Evolutionary conservation across 1,140 invertebrate genomes (phyloP).

Genomic region (Diachasmimorpha longicaudata): DNA sequence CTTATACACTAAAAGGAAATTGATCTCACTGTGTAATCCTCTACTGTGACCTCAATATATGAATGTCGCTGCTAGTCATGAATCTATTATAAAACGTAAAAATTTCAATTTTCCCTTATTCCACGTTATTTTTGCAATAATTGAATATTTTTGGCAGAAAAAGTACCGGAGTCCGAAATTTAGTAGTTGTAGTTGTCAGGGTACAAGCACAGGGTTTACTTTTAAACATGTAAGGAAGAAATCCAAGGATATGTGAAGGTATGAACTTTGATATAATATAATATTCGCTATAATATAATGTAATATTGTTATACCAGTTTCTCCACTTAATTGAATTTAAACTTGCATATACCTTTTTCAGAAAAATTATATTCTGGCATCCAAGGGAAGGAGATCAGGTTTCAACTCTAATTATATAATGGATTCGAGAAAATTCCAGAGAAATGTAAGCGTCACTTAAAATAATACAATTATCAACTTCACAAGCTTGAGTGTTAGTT

Average conservation of each 20-base stretch:
- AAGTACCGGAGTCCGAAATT: not conserved
- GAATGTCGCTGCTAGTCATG: not conserved
- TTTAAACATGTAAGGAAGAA: not conserved
- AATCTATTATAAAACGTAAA: not conserved
- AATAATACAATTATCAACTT: not conserved
- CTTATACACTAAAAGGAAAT: not conserved
- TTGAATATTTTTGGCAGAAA: not conserved
- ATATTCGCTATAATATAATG: too few relatives aligned
- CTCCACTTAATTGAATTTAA: not conserved
- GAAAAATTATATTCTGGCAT: not conserved
- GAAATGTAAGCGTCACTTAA: not conserved
- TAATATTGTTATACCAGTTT: too few relatives aligned
- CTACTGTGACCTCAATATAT: not conserved
- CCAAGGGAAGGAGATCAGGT: not conserved
- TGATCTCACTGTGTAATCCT: not conserved
- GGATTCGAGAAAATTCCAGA: not conserved
- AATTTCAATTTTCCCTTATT: not conserved
- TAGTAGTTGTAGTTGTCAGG: not conserved
- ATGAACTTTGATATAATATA: not conserved
- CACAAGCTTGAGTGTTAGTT: not conserved
- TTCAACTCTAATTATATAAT: not conserved
- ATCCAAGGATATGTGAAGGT: not conserved
- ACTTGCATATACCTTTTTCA: not conserved
- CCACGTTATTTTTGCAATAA: not conserved
- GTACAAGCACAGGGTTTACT: not conserved